phyloP scores from a whole-genome alignment of 2,888 invertebrate species.

The Glyphotaelius pellucidus region DNA sequence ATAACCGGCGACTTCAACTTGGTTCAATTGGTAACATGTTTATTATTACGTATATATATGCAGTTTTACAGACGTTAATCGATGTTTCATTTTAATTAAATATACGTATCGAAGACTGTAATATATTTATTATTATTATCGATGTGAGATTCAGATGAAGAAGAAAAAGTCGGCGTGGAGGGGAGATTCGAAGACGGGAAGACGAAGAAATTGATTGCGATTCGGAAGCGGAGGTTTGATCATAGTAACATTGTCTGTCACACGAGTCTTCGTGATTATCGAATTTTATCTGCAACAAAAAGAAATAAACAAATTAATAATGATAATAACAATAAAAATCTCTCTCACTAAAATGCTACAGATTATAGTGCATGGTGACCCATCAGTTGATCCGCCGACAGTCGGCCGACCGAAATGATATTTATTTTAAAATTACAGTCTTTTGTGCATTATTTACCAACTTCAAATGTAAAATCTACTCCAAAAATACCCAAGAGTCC shows the following conservation, averaged over 20 bases:
- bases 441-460: no score
- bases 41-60: neutral
- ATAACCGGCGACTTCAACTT: neutral
- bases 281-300: constrained; percentile 35
- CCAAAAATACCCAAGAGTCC: no score
- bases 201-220: neutral
- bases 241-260: neutral
- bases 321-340: neutral
- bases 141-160: neutral
- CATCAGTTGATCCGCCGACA: no score
- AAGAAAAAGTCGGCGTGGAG: neutral
- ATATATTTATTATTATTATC: neutral
- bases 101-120: neutral
- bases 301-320: constrained; percentile 3
- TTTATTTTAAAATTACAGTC: no score
- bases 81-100: neutral
- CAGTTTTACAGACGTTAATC: neutral
- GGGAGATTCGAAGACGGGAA: neutral
- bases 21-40: neutral
- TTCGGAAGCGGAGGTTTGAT: constrained; percentile 2
- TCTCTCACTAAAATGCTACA: no score
- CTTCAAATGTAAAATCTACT: no score
- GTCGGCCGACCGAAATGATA: no score
- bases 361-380: no score
- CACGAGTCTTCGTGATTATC: constrained; percentile 19